Conservation (phyloP, 1,140 invertebrate genomes). For the Bathynomus jamesi region DNA sequence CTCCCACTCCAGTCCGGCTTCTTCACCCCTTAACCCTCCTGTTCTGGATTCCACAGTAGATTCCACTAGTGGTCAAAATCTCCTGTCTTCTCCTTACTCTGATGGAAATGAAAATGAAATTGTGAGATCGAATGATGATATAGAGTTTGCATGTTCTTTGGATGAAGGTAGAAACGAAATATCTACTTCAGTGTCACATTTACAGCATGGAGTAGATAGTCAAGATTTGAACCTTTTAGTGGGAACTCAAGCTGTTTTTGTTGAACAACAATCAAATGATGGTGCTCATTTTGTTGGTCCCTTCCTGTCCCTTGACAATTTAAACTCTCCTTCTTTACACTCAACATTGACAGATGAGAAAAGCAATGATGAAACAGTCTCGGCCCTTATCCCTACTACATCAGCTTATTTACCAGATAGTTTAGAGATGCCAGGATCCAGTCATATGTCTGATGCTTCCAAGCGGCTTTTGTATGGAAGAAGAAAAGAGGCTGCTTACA, state of each 20-base stretch:
- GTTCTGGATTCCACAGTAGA: constrained; percentile 35
- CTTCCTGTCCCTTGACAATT: too few species aligned
- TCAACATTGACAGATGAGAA: too few species aligned
- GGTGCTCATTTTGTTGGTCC: too few species aligned
- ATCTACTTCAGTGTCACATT: constrained; percentile 18
- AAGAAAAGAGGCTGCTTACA: too few species aligned
- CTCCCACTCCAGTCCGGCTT: constrained; percentile 16
- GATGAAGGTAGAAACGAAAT: constrained; percentile 21
- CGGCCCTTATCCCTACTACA: too few species aligned
- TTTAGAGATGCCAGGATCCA: too few species aligned
- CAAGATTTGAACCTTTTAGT: constrained; percentile 18
- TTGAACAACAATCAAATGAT: constrained; percentile 4
- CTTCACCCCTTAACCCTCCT: constrained; percentile 12
- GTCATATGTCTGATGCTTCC: too few species aligned
- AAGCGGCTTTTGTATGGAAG: too few species aligned
- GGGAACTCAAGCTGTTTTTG: constrained; percentile 17
- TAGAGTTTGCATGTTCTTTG: constrained; percentile 13
- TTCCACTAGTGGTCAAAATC: constrained; percentile 26
- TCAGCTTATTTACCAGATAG: too few species aligned
- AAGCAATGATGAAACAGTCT: too few species aligned
- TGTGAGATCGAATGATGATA: constrained; percentile 7
- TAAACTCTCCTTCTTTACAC: too few species aligned
- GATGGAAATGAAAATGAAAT: constrained; percentile 18
- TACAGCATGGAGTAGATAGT: constrained; percentile 22
- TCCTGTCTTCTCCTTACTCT: constrained; percentile 7